phyloP scores from a whole-genome alignment of 1,140 invertebrate species.

The Bombus impatiens region DNA sequence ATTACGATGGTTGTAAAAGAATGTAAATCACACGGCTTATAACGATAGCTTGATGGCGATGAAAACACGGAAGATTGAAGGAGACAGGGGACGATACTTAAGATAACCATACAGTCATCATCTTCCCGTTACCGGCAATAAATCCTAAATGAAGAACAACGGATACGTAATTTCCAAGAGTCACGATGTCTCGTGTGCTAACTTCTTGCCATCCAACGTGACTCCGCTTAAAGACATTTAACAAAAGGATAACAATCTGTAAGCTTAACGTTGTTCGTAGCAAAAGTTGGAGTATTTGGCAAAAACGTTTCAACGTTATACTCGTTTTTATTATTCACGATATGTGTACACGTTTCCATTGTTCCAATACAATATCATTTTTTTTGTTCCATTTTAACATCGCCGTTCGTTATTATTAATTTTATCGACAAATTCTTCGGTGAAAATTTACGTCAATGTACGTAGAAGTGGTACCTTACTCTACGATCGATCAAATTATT shows the following conservation, averaged over 20 bases:
- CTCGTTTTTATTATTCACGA: too few relatives aligned
- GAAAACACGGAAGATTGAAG: constrained; percentile 31
- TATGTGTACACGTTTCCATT: too few relatives aligned
- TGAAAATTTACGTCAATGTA: too few relatives aligned
- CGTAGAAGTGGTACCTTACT: too few relatives aligned
- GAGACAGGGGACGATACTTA: constrained; percentile 60
- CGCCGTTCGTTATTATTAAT: too few relatives aligned
- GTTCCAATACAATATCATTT: too few relatives aligned
- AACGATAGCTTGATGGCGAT: constrained; percentile 55
- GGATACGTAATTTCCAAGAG: constrained; percentile 62
- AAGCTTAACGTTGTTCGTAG: too few relatives aligned
- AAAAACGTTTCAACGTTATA: too few relatives aligned
- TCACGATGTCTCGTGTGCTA: constrained; percentile 52
- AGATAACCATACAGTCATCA: constrained; percentile 67
- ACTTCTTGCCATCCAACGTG: constrained; percentile 25
- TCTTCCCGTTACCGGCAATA: constrained; percentile 67
- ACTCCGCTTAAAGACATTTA: constrained; percentile 31
- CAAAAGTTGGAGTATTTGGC: too few relatives aligned
- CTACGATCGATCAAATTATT: too few relatives aligned
- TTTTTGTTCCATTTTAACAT: too few relatives aligned
- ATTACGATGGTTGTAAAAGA: constrained; percentile 50
- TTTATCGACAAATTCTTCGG: too few relatives aligned
- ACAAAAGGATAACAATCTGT: constrained; percentile 21
- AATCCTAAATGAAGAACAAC: constrained; percentile 68
- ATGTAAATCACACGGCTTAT: constrained; percentile 56